A percentile compares a stretch with the other conserved stretches of the same genome.
These are phyloP conservation scores for Cristatella mucedo DNA, from an alignment of 2,888 invertebrate genomes.

Conservation along the genomic window DNA sequence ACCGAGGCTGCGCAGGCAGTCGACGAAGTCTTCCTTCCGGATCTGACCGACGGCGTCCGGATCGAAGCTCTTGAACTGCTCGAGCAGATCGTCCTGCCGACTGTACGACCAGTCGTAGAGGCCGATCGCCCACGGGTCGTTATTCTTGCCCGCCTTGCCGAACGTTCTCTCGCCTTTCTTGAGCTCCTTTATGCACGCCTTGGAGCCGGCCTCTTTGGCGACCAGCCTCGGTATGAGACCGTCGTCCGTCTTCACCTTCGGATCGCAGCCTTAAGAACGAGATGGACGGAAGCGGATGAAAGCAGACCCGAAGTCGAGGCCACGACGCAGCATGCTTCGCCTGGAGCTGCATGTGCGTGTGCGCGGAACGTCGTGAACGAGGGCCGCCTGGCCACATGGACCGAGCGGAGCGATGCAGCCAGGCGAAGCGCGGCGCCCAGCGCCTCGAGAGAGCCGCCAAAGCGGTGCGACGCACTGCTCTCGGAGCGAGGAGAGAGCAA, in stretches of 20 bases:
- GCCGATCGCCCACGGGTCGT: constrained; percentile 31
- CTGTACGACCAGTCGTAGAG: constrained; percentile 33
- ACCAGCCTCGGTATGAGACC: constrained; percentile 28
- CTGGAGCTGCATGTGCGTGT: too few relatives aligned
- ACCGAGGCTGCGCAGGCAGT: constrained; percentile 21
- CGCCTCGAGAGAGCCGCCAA: too few relatives aligned
- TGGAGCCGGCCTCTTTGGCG: constrained; percentile 35
- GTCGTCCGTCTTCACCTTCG: constrained; percentile 37
- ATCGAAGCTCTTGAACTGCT: constrained; percentile 28
- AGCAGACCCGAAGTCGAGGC: too few relatives aligned
- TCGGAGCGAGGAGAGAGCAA: too few relatives aligned
- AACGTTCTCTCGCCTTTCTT: constrained; percentile 36
- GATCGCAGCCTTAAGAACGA: constrained; percentile 35
- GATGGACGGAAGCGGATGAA: too few relatives aligned
- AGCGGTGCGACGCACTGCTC: too few relatives aligned
- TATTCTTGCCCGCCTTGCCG: constrained; percentile 32
- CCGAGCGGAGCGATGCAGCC: too few relatives aligned
- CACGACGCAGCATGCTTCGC: too few relatives aligned
- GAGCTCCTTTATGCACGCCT: constrained; percentile 34
- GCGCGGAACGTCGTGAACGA: too few relatives aligned
- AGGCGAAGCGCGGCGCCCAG: too few relatives aligned
- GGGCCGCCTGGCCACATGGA: too few relatives aligned
- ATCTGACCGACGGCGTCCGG: constrained; percentile 25
- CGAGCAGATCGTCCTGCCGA: constrained; percentile 20
- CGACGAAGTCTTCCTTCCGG: constrained; percentile 24